Evolutionary conservation across 2,113 vertebrate genomes (phyloP).

Genomic region (Mobula hypostoma): DNA sequence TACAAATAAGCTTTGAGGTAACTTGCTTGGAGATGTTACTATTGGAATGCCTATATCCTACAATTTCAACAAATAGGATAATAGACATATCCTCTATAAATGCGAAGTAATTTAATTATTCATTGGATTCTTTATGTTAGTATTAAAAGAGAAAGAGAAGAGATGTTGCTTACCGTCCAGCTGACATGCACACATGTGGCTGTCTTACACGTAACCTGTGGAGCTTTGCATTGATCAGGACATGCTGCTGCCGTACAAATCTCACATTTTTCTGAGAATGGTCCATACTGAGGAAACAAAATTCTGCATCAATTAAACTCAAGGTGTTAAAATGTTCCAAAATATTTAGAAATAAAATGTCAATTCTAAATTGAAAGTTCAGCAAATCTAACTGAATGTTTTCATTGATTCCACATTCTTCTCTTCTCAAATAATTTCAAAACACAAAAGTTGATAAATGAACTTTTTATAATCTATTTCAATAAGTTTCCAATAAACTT

Average conservation of each 20-base stretch:
- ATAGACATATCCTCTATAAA: not conserved
- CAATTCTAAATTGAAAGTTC: not conserved
- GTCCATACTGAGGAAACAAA: slow-evolving; percentile 67
- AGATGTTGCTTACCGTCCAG: slow-evolving; percentile 77
- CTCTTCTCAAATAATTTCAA: not conserved
- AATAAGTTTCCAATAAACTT: not conserved
- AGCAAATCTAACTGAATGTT: not conserved
- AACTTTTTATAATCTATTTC: not conserved
- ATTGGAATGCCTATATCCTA: not conserved
- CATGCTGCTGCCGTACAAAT: slow-evolving; percentile 82
- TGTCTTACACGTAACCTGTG: slow-evolving; percentile 75
- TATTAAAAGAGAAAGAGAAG: not conserved
- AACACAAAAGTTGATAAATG: not conserved
- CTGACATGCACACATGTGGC: slow-evolving; percentile 80
- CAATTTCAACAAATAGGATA: not conserved
- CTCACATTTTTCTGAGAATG: slow-evolving; percentile 80
- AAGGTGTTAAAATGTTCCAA: not conserved
- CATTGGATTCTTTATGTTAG: not conserved
- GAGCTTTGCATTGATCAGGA: slow-evolving; percentile 78
- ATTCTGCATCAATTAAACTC: not conserved
- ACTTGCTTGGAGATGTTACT: not conserved
- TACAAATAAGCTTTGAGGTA: not conserved
- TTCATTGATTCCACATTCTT: not conserved
- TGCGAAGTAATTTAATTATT: not conserved
- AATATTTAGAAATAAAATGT: not conserved